A percentile compares a stretch with the other conserved stretches of the same genome.
Conservation (phyloP, 2,888 invertebrate species). For the Ditula angustiorana region DNA sequence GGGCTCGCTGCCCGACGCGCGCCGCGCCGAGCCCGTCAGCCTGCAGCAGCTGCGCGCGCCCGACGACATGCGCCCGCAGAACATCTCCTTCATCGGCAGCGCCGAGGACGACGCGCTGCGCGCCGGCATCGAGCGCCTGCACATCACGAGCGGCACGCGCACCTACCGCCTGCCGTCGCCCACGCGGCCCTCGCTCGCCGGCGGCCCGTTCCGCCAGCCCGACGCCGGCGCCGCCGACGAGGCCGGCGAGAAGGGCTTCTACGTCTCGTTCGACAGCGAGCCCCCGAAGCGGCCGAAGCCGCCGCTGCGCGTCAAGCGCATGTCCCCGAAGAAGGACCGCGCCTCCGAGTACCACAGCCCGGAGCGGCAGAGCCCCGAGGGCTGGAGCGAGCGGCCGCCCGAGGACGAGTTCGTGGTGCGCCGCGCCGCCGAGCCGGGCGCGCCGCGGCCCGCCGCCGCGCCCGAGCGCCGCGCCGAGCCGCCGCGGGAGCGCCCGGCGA, state of each 20-base stretch:
- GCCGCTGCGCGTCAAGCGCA: slow-evolving; percentile 90
- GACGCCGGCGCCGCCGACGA: slow-evolving; percentile 75
- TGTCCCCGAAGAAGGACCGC: slow-evolving; percentile 91
- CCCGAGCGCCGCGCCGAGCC: slow-evolving; percentile 55
- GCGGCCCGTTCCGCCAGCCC: slow-evolving; percentile 89
- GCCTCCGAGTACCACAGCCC: slow-evolving; percentile 63
- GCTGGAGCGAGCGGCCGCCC: slow-evolving; percentile 28
- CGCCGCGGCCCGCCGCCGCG: slow-evolving; percentile 55
- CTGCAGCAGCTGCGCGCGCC: slow-evolving; percentile 83
- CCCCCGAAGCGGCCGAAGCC: slow-evolving; percentile 96
- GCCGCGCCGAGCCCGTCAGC: slow-evolving; percentile 73
- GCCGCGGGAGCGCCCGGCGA: slow-evolving; percentile 57
- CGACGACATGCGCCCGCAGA: slow-evolving; percentile 97
- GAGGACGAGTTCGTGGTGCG: slow-evolving; percentile 61
- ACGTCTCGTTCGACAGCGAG: slow-evolving; percentile 96
- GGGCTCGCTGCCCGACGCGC: slow-evolving; percentile 75
- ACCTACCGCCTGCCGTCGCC: slow-evolving; percentile 96
- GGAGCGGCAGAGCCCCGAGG: slow-evolving; percentile 50
- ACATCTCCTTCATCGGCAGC: slow-evolving; percentile 95
- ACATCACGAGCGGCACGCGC: slow-evolving; percentile 94
- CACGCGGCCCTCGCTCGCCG: slow-evolving; percentile 89
- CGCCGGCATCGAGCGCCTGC: slow-evolving; percentile 90
- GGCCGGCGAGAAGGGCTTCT: slow-evolving; percentile 93
- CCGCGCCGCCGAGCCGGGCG: slow-evolving; percentile 44
- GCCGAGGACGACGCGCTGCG: slow-evolving; percentile 84